These are phyloP conservation scores for Echinarachnius parma DNA, from an alignment of 53 echinoderm and acorn worm genomes.

Conservation along the genomic window DNA sequence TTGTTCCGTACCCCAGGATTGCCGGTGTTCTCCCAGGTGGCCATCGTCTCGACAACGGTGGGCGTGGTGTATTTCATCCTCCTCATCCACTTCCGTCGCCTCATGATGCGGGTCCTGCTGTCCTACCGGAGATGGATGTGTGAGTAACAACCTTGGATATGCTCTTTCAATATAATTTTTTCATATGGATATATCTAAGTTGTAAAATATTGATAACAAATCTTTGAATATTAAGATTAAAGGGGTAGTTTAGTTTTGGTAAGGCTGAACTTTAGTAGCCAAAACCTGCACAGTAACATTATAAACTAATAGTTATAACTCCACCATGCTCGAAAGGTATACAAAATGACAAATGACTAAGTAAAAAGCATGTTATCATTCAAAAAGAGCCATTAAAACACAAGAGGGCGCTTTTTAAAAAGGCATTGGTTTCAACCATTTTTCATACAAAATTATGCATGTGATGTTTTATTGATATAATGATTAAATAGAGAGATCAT, in stretches of 20 bases:
- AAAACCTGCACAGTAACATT: no score
- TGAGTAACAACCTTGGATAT: conserved; percentile 41
- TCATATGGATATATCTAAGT: neutral
- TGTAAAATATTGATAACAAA: neutral
- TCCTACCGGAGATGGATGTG: conserved; percentile 80
- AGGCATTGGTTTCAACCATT: no score
- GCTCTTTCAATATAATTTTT: neutral
- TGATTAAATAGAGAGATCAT: no score
- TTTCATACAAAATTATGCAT: no score
- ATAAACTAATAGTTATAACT: no score
- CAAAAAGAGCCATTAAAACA: no score
- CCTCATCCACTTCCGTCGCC: conserved; percentile 68
- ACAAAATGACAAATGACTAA: no score
- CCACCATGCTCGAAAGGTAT: no score
- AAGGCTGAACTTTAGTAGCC: no score
- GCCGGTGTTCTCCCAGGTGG: conserved; percentile 61
- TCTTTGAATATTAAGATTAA: neutral
- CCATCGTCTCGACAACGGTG: conserved; percentile 62
- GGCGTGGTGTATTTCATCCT: conserved; percentile 73
- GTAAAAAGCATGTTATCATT: no score
- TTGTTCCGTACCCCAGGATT: conserved; percentile 41
- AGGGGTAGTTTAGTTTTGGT: neutral
- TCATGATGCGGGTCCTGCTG: conserved; percentile 62
- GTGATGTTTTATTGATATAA: no score
- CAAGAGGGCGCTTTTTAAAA: no score